These are phyloP conservation scores for Pterois miles DNA, from an alignment of 2,797 vertebrate species.

Conservation along the genomic window DNA sequence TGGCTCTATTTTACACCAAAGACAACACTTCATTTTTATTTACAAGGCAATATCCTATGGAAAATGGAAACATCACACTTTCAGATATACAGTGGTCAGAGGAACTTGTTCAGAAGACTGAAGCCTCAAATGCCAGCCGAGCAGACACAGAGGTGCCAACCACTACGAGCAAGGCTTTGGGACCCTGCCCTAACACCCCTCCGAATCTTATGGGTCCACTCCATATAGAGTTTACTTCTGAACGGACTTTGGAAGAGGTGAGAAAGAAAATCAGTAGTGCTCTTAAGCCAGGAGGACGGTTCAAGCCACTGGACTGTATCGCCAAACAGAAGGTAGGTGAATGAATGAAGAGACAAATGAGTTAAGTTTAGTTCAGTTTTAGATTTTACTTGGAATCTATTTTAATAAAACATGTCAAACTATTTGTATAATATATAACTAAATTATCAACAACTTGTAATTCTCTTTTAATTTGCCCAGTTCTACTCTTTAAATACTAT, in stretches of 20 bases:
- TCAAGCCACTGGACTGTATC: constrained; percentile 59
- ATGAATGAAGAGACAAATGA: not conserved
- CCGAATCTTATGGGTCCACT: constrained; percentile 59
- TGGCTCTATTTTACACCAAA: not conserved
- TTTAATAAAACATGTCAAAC: not conserved
- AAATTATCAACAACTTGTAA: not conserved
- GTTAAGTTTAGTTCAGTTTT: not conserved
- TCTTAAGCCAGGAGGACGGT: constrained; percentile 58
- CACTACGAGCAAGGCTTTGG: not conserved
- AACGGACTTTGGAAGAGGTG: constrained; percentile 39
- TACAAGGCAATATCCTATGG: rapidly evolving
- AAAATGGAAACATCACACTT: rapidly evolving
- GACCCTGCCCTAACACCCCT: constrained; percentile 53
- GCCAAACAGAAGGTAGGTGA: constrained; percentile 67
- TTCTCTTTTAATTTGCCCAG: no score
- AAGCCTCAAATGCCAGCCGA: rapidly evolving
- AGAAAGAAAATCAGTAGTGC: rapidly evolving
- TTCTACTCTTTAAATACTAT: not conserved
- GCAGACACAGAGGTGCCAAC: rapidly evolving
- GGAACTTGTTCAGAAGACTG: rapidly evolving
- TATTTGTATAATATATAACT: no score
- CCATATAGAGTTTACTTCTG: constrained; percentile 38
- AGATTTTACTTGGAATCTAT: not conserved
- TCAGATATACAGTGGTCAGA: no score
- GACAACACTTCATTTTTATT: rapidly evolving